A percentile compares a stretch with the other conserved stretches of the same genome.
Evolutionary conservation across 1,140 invertebrate genomes (phyloP).

Genomic region (Eubasilissa regina): DNA sequence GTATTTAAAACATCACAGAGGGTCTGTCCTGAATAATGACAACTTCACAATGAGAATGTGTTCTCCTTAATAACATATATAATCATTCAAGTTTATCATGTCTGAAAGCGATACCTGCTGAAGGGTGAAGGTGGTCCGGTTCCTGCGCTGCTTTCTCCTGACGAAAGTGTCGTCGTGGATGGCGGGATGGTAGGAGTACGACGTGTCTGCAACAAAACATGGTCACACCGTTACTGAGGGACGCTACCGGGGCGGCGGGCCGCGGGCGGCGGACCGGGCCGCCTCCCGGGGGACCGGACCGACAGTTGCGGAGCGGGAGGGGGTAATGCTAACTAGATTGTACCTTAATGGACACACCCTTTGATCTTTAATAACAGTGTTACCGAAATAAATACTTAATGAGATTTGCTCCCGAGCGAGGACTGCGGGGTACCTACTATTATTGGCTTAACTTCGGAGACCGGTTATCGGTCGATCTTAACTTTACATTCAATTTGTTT

Average conservation of each 20-base stretch:
- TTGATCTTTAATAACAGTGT: conserved; percentile 57
- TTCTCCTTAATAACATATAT: no score
- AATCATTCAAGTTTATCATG: no score
- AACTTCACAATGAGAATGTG: no score
- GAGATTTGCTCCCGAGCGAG: conserved; percentile 52
- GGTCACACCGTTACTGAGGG: neutral
- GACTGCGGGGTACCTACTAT: conserved; percentile 25
- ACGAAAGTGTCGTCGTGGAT: conserved; percentile 98
- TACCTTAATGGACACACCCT: conserved; percentile 58
- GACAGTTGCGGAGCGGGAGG: no score
- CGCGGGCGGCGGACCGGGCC: neutral
- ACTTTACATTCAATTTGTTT: conserved; percentile 20
- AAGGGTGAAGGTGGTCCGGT: conserved; percentile 96
- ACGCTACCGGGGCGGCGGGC: neutral
- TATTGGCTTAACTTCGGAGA: conserved; percentile 43
- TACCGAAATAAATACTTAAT: conserved; percentile 59
- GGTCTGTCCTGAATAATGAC: no score
- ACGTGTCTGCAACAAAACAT: conserved; percentile 81
- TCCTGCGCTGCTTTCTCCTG: conserved; percentile 93
- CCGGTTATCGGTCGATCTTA: conserved; percentile 26
- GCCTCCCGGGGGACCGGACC: neutral
- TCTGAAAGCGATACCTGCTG: conserved; percentile 81
- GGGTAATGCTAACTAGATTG: conserved; percentile 57
- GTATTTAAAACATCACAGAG: no score
- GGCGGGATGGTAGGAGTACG: conserved; percentile 93